Conservation (phyloP, 2,797 vertebrate species). For the Balearica regulorum region DNA sequence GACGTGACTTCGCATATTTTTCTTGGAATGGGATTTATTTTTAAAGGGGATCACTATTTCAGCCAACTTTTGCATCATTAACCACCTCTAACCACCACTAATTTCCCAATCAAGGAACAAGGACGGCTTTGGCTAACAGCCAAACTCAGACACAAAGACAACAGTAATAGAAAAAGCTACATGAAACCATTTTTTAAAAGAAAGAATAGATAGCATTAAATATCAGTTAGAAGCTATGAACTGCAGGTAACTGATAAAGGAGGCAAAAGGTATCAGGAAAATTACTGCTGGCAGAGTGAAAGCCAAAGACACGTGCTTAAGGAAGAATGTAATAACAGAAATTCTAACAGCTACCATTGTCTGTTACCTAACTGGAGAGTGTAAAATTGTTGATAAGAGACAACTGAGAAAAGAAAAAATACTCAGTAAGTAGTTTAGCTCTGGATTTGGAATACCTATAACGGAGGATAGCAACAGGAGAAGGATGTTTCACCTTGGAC, state of each 20-base stretch:
- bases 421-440: neutral
- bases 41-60: slow-evolving; percentile 29
- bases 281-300: neutral
- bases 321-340: neutral
- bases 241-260: slow-evolving; percentile 4
- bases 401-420: neutral
- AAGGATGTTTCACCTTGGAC: neutral
- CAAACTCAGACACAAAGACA: neutral
- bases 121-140: slow-evolving; percentile 9
- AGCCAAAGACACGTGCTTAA: neutral
- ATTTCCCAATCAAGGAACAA: slow-evolving; percentile 48
- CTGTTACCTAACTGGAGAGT: neutral
- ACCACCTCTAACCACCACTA: neutral
- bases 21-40: slow-evolving; percentile 48
- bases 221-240: neutral
- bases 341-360: neutral
- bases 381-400: neutral
- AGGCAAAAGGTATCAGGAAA: neutral
- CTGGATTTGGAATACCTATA: neutral
- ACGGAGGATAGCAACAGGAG: neutral
- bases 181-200: neutral
- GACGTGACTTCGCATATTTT: slow-evolving; percentile 32
- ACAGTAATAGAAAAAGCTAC: neutral
- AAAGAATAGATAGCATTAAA: neutral
- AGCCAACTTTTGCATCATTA: slow-evolving; percentile 61